These are phyloP conservation scores for Argyresthia goedartella DNA, from an alignment of 2,888 invertebrate genomes.

Conservation along the genomic window DNA sequence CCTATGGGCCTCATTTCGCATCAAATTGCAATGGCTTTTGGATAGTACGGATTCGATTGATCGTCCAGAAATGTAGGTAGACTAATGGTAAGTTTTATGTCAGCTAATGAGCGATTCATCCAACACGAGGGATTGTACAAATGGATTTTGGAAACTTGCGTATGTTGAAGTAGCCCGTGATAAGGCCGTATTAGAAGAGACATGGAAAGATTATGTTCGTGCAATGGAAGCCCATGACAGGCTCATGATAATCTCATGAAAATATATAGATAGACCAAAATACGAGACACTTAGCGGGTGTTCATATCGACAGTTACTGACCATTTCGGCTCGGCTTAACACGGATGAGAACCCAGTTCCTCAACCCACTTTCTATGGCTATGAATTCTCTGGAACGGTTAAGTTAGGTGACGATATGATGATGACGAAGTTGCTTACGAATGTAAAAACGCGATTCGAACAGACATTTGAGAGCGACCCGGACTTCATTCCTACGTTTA, in stretches of 20 bases:
- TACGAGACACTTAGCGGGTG: slow-evolving; percentile 4
- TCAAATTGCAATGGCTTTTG: no score
- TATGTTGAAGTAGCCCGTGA: no score
- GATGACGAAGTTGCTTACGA: background rate
- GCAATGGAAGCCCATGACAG: no score
- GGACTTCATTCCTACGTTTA: background rate
- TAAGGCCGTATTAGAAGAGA: no score
- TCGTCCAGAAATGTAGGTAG: no score
- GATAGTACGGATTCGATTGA: no score
- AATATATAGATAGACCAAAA: slow-evolving; percentile 5
- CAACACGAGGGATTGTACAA: no score
- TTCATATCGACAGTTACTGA: background rate
- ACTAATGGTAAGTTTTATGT: no score
- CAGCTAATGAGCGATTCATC: no score
- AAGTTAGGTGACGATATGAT: background rate
- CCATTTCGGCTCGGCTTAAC: background rate
- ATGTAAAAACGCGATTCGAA: background rate
- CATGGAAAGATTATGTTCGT: no score
- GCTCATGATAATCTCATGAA: background rate
- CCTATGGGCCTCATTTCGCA: no score
- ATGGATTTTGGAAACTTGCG: no score
- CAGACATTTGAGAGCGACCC: background rate
- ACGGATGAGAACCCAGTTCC: background rate
- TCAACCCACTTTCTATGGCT: background rate
- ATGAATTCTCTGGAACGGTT: background rate